These are phyloP conservation scores for Mesorhabditis sp. DNA, from an alignment of 2,888 invertebrate genomes.

Conservation along the genomic window DNA sequence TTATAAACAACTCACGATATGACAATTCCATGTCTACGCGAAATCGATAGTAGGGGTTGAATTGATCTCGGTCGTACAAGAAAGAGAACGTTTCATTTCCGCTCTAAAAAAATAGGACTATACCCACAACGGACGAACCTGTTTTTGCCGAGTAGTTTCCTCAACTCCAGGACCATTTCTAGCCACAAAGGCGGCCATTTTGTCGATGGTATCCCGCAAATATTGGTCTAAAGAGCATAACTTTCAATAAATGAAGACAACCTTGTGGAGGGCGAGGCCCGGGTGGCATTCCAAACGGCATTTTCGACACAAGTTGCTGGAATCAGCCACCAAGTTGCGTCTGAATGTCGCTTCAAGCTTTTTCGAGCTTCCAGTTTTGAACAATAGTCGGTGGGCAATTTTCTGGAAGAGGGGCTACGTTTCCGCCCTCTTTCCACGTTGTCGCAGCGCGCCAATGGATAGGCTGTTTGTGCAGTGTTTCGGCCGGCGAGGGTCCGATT, in stretches of 20 bases:
- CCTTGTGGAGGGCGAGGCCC: background rate
- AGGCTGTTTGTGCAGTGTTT: too few species aligned
- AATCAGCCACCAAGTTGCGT: too few species aligned
- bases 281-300: too few species aligned
- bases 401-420: too few species aligned
- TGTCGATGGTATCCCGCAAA: slow-evolving; percentile 93
- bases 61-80: background rate
- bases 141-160: slow-evolving; percentile 65
- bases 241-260: background rate
- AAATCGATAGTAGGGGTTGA: background rate
- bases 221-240: slow-evolving; percentile 72
- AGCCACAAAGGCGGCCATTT: slow-evolving; percentile 95
- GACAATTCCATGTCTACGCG: slow-evolving; percentile 1
- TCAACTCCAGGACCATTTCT: slow-evolving; percentile 98
- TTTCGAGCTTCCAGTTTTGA: too few species aligned
- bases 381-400: too few species aligned
- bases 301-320: too few species aligned
- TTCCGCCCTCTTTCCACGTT: too few species aligned
- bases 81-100: background rate
- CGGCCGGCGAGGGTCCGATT: too few species aligned
- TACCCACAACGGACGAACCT: slow-evolving; percentile 8
- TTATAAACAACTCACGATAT: background rate
- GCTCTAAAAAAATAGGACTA: background rate
- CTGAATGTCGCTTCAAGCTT: too few species aligned
- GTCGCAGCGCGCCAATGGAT: too few species aligned